Percentiles rank a stretch among this genome's conserved stretches.
Conservation (phyloP, 2,797 vertebrate species). For the Tapera naevia region DNA sequence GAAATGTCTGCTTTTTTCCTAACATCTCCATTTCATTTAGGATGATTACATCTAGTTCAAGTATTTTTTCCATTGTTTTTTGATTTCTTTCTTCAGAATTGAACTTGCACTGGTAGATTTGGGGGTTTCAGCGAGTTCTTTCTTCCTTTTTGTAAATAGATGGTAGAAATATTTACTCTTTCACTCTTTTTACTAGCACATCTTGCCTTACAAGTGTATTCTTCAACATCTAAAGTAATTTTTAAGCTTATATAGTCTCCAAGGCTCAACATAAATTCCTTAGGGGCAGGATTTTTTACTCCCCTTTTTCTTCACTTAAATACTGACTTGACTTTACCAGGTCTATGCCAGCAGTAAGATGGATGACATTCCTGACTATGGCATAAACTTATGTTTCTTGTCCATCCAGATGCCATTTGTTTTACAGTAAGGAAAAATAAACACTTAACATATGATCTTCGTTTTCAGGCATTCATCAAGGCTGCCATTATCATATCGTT, state of each 20-base stretch:
- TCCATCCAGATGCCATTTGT: not conserved
- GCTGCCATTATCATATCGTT: not conserved
- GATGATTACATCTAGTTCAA: not conserved
- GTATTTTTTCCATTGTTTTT: not conserved
- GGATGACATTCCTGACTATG: not conserved
- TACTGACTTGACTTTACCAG: not conserved
- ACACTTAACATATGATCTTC: not conserved
- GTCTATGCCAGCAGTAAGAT: not conserved
- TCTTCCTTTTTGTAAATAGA: not conserved
- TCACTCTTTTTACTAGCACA: not conserved
- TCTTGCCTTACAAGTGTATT: not conserved
- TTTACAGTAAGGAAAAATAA: not conserved
- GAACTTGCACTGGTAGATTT: not conserved
- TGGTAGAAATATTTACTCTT: not conserved
- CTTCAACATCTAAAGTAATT: not conserved
- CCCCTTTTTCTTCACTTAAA: not conserved
- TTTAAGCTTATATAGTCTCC: not conserved
- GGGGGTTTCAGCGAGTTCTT: accelerated
- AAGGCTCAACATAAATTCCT: not conserved
- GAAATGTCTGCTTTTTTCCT: not conserved
- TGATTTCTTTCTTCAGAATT: not conserved
- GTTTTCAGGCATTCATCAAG: not conserved
- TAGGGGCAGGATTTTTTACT: not conserved
- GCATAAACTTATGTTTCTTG: not conserved
- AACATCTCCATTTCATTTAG: not conserved